Evolutionary conservation across 1,140 invertebrate genomes (phyloP).

Genomic region (Diuraphis noxia): DNA sequence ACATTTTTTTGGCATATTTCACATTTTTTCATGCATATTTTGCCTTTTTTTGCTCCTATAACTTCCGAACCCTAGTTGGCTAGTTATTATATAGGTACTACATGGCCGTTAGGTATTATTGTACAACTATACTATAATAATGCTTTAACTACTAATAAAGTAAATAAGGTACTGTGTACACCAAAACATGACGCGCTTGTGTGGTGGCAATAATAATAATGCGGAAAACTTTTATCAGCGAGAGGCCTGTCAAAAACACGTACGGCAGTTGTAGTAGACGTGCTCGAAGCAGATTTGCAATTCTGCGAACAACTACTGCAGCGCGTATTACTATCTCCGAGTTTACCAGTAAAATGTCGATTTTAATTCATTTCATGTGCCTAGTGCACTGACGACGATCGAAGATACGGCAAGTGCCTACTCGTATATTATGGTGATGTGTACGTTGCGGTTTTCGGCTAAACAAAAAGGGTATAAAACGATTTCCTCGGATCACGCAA

Average conservation of each 20-base stretch:
- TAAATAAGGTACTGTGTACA: not conserved
- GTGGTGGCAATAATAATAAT: not conserved
- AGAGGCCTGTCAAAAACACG: conserved; percentile 25
- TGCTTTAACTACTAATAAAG: not conserved
- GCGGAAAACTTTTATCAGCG: not conserved
- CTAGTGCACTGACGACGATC: conserved; percentile 12
- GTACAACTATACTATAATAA: not conserved
- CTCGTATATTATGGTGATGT: not conserved
- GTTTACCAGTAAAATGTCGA: conserved; percentile 3
- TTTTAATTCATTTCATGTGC: conserved; percentile 18
- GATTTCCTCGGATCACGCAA: not conserved
- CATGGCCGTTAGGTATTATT: not conserved
- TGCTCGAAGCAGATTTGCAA: conserved; percentile 15
- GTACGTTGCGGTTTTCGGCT: not conserved
- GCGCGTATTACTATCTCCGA: not conserved
- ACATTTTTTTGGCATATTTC: too few species aligned
- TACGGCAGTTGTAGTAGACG: not conserved
- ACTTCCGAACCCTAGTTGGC: too few species aligned
- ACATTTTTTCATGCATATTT: too few species aligned
- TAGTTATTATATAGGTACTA: too few species aligned
- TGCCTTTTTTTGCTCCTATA: too few species aligned
- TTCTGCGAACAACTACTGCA: not conserved
- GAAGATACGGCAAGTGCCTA: not conserved
- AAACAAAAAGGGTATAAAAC: not conserved
- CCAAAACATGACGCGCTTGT: not conserved